phyloP scores from a whole-genome alignment of 1,140 invertebrate genomes.

The Hypsibius dujardini region DNA sequence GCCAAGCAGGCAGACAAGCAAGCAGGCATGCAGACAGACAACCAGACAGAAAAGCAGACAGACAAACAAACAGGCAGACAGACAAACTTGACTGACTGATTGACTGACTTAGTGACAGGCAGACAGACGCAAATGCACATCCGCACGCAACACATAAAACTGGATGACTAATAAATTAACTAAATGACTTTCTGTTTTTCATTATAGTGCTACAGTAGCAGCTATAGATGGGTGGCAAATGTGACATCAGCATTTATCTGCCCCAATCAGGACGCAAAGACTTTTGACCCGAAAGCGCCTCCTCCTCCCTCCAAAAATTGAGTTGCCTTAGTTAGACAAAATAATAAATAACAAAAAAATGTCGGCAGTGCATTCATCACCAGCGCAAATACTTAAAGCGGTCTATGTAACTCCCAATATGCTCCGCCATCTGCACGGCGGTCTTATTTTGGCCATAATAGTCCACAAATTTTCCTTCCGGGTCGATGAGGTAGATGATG shows the following conservation, averaged over 20 bases:
- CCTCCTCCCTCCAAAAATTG: too few relatives aligned
- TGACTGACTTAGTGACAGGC: too few relatives aligned
- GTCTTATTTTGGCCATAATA: conserved; percentile 85
- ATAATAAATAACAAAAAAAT: not conserved
- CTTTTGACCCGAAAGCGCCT: not conserved
- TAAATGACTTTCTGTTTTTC: too few relatives aligned
- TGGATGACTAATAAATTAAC: too few relatives aligned
- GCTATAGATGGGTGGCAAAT: not conserved
- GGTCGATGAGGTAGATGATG: conserved; percentile 88
- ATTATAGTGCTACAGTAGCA: not conserved
- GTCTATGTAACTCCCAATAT: conserved; percentile 26
- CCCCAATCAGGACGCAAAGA: not conserved
- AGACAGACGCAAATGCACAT: too few relatives aligned
- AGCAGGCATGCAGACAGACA: too few relatives aligned
- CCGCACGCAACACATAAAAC: too few relatives aligned
- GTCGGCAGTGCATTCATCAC: not conserved
- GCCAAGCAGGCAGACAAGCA: too few relatives aligned
- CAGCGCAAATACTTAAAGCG: not conserved
- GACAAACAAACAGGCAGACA: too few relatives aligned
- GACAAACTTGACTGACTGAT: too few relatives aligned
- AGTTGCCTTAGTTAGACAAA: too few relatives aligned
- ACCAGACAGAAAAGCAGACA: too few relatives aligned
- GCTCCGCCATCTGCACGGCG: conserved; percentile 48
- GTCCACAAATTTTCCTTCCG: conserved; percentile 86
- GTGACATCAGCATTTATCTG: not conserved